phyloP scores from a whole-genome alignment of 1,140 invertebrate species.

The Eupristina koningsbergeri region DNA sequence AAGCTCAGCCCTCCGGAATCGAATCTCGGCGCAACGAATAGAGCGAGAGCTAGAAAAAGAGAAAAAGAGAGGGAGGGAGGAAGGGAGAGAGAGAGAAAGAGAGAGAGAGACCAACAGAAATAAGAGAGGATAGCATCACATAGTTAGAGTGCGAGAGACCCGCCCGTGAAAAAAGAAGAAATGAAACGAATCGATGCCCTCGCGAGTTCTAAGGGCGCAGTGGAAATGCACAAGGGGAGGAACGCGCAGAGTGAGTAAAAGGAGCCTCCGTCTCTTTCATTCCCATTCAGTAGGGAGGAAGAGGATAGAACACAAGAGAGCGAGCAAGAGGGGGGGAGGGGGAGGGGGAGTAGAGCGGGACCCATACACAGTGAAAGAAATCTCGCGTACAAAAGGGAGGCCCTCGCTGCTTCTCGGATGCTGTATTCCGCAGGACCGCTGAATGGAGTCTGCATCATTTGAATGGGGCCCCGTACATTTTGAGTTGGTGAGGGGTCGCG shows the following conservation, averaged over 20 bases:
- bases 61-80: no score
- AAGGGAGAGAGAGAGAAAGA: no score
- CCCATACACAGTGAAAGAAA: constrained; percentile 61
- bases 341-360: constrained; percentile 32
- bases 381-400: constrained; percentile 64
- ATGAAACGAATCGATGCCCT: constrained; percentile 44
- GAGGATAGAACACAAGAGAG: constrained; percentile 43
- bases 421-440: constrained; percentile 31
- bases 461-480: constrained; percentile 64
- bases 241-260: constrained; percentile 21
- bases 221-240: constrained; percentile 21
- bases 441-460: constrained; percentile 59
- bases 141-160: neutral
- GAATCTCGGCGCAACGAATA: constrained; percentile 19
- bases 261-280: constrained; percentile 18
- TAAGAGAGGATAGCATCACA: neutral
- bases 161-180: neutral
- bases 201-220: constrained; percentile 26
- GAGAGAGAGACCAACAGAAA: no score
- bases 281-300: constrained; percentile 47
- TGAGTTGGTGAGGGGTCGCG: constrained; percentile 61
- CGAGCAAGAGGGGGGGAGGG: constrained; percentile 26
- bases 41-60: no score
- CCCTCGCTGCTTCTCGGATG: constrained; percentile 54
- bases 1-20: constrained; percentile 19